Base-by-base conservation (phyloP, 1,140 invertebrate species). In the Dinothrombium tinctorium region DNA sequence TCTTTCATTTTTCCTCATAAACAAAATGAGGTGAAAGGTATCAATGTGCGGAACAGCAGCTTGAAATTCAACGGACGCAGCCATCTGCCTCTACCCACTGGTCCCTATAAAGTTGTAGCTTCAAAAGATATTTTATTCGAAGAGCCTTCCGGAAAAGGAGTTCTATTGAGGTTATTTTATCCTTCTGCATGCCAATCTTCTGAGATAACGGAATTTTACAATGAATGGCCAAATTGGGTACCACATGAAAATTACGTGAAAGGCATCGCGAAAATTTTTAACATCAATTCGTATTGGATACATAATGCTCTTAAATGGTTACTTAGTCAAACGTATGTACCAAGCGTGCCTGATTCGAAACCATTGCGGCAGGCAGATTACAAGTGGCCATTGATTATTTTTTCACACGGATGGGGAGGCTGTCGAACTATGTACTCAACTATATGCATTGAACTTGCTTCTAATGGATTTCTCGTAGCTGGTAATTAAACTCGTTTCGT, bases 321-420 rank as follows among this genome's bases (percentile, higher is more conserved):
- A 42, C 47, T 68, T 14, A 51, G 69, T 24, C 58, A 61, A 36
- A 54, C 60, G 23, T 57, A 62, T 39, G 62, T 71, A 42, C 71
- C 71, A 3, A 64, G 60, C 0, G 45, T 68, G 25, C 67, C 64
- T 56, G 63, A 68, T 36, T 63, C 58, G 20, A 36, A 38, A 26
- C 52, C 53, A 26, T 51, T 45, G n/a, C 23, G 14, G 36, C n/a
- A n/a, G n/a, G n/a, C n/a, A n/a, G 32, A 42, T 14, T 50, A 59
- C 54, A 58, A 53, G 42, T 62, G 69, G 45, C 72, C 71, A 28
- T 61, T 72, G 6, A 48, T 74, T 22, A 54, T 75, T n/a, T 68
- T 74, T 48, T 73, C 71, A 1, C 73, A 76, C 54, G 73, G 73
- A 9, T 57, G 73, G 26, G 68, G 67, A 15, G 69, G 65, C 0